Percentiles rank a stretch among this genome's conserved stretches.
These are phyloP conservation scores for Coreoperca whiteheadi DNA, from an alignment of 2,113 vertebrate genomes.

Conservation along the genomic window DNA sequence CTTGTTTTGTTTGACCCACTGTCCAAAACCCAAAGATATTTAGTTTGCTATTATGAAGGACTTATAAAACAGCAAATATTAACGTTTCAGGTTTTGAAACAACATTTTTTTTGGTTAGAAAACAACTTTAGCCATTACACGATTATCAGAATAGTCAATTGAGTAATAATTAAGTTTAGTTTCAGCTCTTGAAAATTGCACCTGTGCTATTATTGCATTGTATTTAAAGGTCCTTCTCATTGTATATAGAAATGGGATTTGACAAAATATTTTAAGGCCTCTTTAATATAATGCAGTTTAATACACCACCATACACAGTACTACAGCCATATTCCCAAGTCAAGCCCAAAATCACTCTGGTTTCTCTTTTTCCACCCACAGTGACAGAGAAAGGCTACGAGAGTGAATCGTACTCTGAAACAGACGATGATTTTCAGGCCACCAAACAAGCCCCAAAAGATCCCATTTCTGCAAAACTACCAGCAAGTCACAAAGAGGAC, in stretches of 20 bases:
- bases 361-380: conserved; percentile 64
- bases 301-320: neutral
- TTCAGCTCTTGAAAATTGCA: neutral
- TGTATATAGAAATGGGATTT: neutral
- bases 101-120: neutral
- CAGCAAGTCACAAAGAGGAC: conserved; percentile 80
- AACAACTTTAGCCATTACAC: too few species aligned
- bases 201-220: too few species aligned
- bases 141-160: neutral
- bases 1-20: neutral
- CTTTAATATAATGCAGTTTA: neutral
- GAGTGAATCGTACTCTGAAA: conserved; percentile 94
- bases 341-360: neutral
- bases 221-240: neutral
- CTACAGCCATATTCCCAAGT: neutral
- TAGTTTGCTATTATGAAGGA: neutral
- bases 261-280: neutral
- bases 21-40: neutral
- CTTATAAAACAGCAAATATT: neutral
- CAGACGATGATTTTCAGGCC: conserved; percentile 85
- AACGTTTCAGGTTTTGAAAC: neutral
- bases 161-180: neutral
- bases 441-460: conserved; percentile 57
- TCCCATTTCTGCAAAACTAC: conserved; percentile 33
- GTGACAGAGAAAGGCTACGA: conserved; percentile 95